phyloP scores from a whole-genome alignment of 2,888 invertebrate genomes.

The Helleia helle region DNA sequence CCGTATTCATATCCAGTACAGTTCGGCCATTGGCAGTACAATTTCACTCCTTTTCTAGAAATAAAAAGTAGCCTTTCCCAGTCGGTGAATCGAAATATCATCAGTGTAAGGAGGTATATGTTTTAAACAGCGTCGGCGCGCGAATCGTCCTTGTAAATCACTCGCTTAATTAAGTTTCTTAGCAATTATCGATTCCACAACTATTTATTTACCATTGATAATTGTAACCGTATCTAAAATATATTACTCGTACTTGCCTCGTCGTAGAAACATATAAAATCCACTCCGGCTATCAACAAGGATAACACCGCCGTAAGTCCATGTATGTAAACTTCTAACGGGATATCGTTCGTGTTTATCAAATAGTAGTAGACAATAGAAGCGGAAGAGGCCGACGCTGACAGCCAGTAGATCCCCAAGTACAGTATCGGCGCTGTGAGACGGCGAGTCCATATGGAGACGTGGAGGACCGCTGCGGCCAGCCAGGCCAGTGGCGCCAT shows the following conservation, averaged over 20 bases:
- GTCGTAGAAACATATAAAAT: conserved; percentile 59
- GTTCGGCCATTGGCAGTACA: too few relatives aligned
- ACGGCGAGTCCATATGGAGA: conserved; percentile 50
- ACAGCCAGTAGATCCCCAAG: conserved; percentile 60
- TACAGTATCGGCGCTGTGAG: conserved; percentile 56
- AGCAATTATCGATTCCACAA: too few relatives aligned
- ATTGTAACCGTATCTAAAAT: too few relatives aligned
- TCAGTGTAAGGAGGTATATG: too few relatives aligned
- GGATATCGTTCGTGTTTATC: conserved; percentile 22
- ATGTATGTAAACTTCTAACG: conserved; percentile 48
- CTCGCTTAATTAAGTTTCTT: too few relatives aligned
- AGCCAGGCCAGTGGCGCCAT: conserved; percentile 55
- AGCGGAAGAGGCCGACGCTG: conserved; percentile 42
- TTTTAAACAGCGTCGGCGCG: too few relatives aligned
- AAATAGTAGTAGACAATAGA: conserved; percentile 41
- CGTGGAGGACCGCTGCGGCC: conserved; percentile 53
- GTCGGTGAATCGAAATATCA: too few relatives aligned
- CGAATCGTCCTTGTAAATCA: too few relatives aligned
- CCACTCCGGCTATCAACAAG: conserved; percentile 41
- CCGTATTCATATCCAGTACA: too few relatives aligned
- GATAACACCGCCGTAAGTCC: conserved; percentile 37
- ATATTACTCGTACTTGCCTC: conserved; percentile 56
- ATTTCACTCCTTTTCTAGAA: too few relatives aligned
- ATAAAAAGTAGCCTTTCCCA: too few relatives aligned
- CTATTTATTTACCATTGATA: too few relatives aligned